A percentile compares a stretch with the other conserved stretches of the same genome.
These are phyloP conservation scores for Pluvialis apricaria DNA, from an alignment of 2,113 vertebrate genomes.

Conservation along the genomic window DNA sequence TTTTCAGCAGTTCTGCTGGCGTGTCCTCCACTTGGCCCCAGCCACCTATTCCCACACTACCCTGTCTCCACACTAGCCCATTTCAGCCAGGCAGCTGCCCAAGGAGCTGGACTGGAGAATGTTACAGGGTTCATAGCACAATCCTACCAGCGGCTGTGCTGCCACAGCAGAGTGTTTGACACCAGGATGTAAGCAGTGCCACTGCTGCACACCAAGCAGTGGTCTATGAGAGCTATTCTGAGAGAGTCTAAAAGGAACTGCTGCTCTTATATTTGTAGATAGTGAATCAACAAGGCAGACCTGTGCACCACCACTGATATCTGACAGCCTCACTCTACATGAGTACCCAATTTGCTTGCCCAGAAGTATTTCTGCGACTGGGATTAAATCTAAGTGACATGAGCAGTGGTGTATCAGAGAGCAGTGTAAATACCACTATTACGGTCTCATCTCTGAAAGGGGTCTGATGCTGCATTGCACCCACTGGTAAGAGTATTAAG, in stretches of 20 bases:
- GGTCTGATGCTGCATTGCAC: background rate
- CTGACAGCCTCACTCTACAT: background rate
- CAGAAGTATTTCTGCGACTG: background rate
- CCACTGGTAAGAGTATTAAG: background rate
- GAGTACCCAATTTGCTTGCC: background rate
- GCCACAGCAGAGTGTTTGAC: background rate
- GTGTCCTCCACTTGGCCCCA: background rate
- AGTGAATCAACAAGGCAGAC: background rate
- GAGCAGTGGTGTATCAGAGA: background rate
- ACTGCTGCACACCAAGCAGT: background rate
- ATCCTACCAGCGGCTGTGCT: background rate
- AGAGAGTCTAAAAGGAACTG: background rate
- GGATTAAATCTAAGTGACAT: background rate
- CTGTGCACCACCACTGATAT: background rate
- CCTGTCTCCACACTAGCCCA: background rate
- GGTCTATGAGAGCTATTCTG: background rate
- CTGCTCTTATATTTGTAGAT: background rate
- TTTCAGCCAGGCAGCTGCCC: background rate
- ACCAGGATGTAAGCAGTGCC: background rate
- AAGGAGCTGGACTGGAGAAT: background rate
- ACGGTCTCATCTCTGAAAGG: rapidly evolving
- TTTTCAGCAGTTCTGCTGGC: background rate
- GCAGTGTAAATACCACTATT: background rate
- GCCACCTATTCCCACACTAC: background rate
- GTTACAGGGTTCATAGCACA: background rate